Base-by-base conservation (phyloP, 2,113 vertebrate species). In the Oceanodroma tethys region DNA sequence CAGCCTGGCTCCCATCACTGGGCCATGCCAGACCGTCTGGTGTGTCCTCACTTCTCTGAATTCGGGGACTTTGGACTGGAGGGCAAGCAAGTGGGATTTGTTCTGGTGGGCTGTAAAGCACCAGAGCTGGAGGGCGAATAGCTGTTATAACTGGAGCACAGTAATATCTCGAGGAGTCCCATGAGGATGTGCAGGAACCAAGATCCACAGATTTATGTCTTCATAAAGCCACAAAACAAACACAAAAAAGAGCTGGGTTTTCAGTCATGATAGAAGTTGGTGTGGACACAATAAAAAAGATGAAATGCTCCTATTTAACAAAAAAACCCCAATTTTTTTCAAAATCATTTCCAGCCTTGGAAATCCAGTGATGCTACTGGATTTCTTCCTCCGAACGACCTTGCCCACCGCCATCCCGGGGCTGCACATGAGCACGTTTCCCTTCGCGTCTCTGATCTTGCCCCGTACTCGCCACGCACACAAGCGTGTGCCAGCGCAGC, bases 401-500 rank as follows among this genome's bases (percentile, higher is more conserved):
- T 74, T 1, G 0, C 42, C 36, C 32, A 13, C 53, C 26, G 53
- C 63, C 16, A 17, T 20, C 47, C 23, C 4, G 1, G 10, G 48
- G 32, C 36, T 50, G 47, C 13, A 22, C 27, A 3, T 34, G 42
- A 58, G 20, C n/a, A 21, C 8, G 4, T 53, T 29, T 55, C 73
- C 52, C 63, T 34, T 48, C 1, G 0, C 2, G 5, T 4, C 63
- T 53, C 82, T 36, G 36, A 10, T 36, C 43, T 9, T 53, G 34
- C 50, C 70, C 23, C 62, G 21, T 14, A 21, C 36, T 59, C 15
- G 1, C n/a, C 38, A 5, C 2, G 13, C 42, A 21, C n/a, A 11
- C 32, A 22, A 11, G n/a, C 1, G 1, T 18, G 47, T 70, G 23
- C 48, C 70, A 16, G 34, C 1, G 1, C 7, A 6, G 6, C 32